phyloP scores from a whole-genome alignment of 2,888 invertebrate genomes.

The Melieria picta region DNA sequence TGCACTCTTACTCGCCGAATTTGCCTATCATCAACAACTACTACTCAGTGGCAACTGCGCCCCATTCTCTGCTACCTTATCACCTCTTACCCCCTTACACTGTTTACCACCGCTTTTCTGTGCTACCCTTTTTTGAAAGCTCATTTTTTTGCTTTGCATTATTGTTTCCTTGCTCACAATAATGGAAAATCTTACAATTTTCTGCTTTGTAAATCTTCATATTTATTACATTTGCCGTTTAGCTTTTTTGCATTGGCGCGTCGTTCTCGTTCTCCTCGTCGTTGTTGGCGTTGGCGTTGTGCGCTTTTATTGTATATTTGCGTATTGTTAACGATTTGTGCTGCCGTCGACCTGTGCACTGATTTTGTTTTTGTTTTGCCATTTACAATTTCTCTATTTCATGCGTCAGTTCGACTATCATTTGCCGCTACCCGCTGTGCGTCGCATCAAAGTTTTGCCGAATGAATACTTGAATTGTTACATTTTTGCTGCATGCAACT shows the following conservation, averaged over 20 bases:
- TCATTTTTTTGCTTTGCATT: not conserved
- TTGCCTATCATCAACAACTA: too few species aligned
- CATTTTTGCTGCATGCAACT: not conserved
- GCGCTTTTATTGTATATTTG: not conserved
- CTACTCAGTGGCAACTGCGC: too few species aligned
- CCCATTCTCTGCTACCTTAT: too few species aligned
- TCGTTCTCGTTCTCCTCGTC: not conserved
- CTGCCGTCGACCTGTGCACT: not conserved
- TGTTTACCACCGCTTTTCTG: not conserved
- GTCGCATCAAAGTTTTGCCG: not conserved
- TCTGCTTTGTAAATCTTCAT: constrained; percentile 13
- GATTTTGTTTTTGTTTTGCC: not conserved
- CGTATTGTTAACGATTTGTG: not conserved
- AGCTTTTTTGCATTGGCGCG: not conserved
- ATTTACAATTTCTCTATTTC: not conserved
- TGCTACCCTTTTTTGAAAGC: not conserved
- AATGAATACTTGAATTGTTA: not conserved
- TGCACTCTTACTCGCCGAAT: too few species aligned
- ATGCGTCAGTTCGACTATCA: not conserved
- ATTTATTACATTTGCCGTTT: constrained; percentile 6
- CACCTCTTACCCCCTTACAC: too few species aligned
- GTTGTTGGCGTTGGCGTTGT: not conserved
- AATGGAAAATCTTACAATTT: constrained; percentile 16
- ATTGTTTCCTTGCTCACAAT: not conserved
- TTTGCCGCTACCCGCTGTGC: not conserved